Base-by-base conservation (phyloP, 2,888 invertebrate genomes). In the Pristionchus fissidentatus region DNA sequence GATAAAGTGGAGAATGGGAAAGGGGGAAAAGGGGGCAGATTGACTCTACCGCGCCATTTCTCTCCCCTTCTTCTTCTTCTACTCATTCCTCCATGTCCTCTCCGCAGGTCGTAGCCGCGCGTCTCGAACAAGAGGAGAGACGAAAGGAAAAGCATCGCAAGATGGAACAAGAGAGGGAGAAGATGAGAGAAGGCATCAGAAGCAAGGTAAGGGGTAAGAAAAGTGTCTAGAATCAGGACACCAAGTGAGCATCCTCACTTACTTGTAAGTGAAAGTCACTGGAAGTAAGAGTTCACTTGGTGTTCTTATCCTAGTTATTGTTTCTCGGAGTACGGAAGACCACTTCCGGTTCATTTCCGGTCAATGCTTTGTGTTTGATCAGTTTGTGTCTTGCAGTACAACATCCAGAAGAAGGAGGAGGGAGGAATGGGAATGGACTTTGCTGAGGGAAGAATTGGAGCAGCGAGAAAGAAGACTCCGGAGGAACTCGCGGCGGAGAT, bases 141-240 rank as follows among this genome's bases (percentile, higher is more conserved):
- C 95, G 99, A 93, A 97, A 98, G 95, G 98, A 98, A 94, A 99
- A 99, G 94, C 98, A 99, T 94, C 95, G 98, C 93, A 98, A 98
- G 94, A 97, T 98, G 97, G 98, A 99, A 94, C 97, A 97, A 93
- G 98, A 99, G 94, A 94, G 99, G 90, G 99, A 99, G 94, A 97
- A 96, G 94, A 97, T 99, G 97, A 95, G 98, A 93, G 97, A 98
- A 94, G 97, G 97, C 94, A 98, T 99, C 94, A 95, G 99, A 94
- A 97, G 98, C 94, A 99, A 99, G 96, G 98, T 98, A 32, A 57
- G 57, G 60, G 3, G 1, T 10, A 32, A 32, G 35, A 8, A 8
- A 32, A 15, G 46, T 49, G 35, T 29, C 8, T 5, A 8, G 49
- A n/a, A n/a, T n/a, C n/a, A n/a, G n/a, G n/a, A n/a, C n/a, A n/a